phyloP scores from a whole-genome alignment of 1,140 invertebrate genomes.

The Diorhabda carinulata region DNA sequence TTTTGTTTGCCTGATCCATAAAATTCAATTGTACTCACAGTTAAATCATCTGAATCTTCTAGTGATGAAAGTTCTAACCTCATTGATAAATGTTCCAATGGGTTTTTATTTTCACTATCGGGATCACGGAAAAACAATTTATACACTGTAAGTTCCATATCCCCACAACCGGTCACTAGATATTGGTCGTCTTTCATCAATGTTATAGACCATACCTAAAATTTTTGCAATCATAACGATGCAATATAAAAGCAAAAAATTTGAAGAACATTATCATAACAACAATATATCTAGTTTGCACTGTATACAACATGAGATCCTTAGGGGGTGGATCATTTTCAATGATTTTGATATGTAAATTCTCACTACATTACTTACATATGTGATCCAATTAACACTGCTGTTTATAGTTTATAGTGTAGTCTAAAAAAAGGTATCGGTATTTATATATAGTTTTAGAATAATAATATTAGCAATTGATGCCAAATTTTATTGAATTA shows the following conservation, averaged over 20 bases:
- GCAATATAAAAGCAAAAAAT: too few relatives aligned
- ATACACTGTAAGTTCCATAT: slow-evolving; percentile 83
- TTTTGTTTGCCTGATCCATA: too few relatives aligned
- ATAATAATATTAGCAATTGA: too few relatives aligned
- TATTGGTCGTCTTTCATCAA: slow-evolving; percentile 74
- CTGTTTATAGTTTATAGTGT: too few relatives aligned
- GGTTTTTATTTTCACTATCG: slow-evolving; percentile 48
- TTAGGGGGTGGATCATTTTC: background rate
- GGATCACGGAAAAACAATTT: slow-evolving; percentile 57
- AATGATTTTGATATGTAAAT: background rate
- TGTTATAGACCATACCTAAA: slow-evolving; percentile 79
- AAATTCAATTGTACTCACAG: slow-evolving; percentile 39
- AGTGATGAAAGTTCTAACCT: slow-evolving; percentile 54
- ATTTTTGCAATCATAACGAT: too few relatives aligned
- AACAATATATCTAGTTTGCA: background rate
- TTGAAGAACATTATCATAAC: background rate
- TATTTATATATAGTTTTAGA: too few relatives aligned
- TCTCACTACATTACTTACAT: too few relatives aligned
- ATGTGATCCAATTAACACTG: too few relatives aligned
- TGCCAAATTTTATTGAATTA: too few relatives aligned
- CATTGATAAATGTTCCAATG: slow-evolving; percentile 51
- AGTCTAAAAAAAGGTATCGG: too few relatives aligned
- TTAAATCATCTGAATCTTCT: slow-evolving; percentile 55
- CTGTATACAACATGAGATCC: background rate
- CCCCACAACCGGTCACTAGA: slow-evolving; percentile 81